phyloP scores from a whole-genome alignment of 2,113 vertebrate species.

The Mystacornis crossleyi region DNA sequence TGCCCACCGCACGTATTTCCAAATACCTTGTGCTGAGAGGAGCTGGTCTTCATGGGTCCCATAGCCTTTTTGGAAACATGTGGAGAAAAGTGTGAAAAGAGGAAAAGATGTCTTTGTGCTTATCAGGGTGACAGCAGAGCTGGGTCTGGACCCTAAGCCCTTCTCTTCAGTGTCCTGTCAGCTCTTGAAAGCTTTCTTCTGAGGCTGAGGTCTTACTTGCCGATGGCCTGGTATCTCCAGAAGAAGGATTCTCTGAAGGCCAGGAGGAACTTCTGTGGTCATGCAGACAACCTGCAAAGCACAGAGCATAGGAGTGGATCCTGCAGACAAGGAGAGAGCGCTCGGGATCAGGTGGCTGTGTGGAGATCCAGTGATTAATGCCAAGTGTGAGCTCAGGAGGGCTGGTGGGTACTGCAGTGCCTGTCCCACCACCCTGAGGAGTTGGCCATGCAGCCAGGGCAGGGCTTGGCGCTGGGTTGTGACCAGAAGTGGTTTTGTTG shows the following conservation, averaged over 20 bases:
- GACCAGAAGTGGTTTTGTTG: neutral
- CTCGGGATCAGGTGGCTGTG: neutral
- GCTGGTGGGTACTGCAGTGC: neutral
- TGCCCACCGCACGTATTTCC: neutral
- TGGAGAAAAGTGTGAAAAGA: neutral
- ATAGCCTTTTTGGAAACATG: neutral
- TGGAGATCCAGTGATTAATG: neutral
- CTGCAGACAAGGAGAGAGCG: neutral
- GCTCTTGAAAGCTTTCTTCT: neutral
- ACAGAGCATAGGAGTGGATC: neutral
- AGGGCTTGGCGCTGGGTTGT: neutral
- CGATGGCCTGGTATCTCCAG: neutral
- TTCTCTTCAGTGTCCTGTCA: neutral
- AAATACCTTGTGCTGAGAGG: neutral
- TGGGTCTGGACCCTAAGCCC: neutral
- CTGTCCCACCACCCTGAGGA: neutral
- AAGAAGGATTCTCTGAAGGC: neutral
- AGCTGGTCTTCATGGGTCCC: neutral
- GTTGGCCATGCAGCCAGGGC: neutral
- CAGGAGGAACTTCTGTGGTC: neutral
- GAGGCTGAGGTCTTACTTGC: neutral
- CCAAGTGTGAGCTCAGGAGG: neutral
- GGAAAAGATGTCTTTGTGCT: neutral
- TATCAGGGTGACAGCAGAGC: neutral
- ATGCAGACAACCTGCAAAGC: neutral